A percentile compares a stretch with the other conserved stretches of the same genome.
These are phyloP conservation scores for Agonopterix alstromeriana DNA, from an alignment of 2,888 invertebrate genomes.

Conservation along the genomic window DNA sequence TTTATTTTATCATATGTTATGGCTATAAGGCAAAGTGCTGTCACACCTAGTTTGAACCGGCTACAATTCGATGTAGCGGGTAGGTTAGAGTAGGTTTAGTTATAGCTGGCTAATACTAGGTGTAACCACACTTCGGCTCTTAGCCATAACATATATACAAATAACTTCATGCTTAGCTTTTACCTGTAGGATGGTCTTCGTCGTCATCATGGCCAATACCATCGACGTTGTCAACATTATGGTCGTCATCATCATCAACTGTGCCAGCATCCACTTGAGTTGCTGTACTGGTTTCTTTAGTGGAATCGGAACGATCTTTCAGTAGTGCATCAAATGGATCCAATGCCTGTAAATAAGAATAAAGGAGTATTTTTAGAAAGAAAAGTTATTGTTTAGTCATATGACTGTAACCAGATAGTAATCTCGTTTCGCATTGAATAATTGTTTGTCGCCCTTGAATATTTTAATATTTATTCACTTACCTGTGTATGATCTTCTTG, in stretches of 20 bases:
- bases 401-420: too few relatives aligned
- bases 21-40: too few relatives aligned
- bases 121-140: too few relatives aligned
- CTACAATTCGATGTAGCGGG: too few relatives aligned
- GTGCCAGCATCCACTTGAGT: constrained; percentile 23
- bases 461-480: constrained; percentile 5
- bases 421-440: too few relatives aligned
- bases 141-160: too few relatives aligned
- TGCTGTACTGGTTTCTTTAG: constrained; percentile 28
- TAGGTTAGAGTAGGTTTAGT: too few relatives aligned
- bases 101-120: too few relatives aligned
- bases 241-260: constrained; percentile 43
- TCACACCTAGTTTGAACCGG: too few relatives aligned
- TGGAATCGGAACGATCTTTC: constrained; percentile 44
- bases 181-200: constrained; percentile 17
- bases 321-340: constrained; percentile 69
- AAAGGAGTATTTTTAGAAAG: neutral
- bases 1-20: too few relatives aligned
- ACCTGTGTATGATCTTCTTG: constrained; percentile 70
- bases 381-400: too few relatives aligned
- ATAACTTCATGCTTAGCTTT: neutral
- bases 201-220: constrained; percentile 36
- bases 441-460: too few relatives aligned
- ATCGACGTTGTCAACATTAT: constrained; percentile 15
- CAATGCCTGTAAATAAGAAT: constrained; percentile 40